Evolutionary conservation across 2,888 invertebrate species (phyloP), one percentile per base, ranked within the genome.

Genomic region (Panorpa germanica): DNA sequence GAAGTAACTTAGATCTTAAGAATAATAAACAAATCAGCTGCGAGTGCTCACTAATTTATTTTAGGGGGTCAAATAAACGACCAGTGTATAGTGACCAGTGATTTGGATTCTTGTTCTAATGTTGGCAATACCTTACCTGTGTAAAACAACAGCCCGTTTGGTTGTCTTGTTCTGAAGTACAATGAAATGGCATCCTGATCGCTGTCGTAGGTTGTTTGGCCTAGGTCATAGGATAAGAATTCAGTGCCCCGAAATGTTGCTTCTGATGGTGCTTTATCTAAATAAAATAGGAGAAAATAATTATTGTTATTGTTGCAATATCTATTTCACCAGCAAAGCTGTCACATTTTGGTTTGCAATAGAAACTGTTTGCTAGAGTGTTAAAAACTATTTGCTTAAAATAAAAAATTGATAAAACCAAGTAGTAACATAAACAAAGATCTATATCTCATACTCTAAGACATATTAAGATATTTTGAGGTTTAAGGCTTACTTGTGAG

Each of bases 231-330:
- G 30, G 81, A 83, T 32, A 93, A 68, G 59, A 81, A 91, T 59
- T 91, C 88, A 1, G 74, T 72, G 5, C 91, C 91, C 32, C 80
- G 70, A 55, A 93, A 90, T 33, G 90, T 88, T 6, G 88, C 90
- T 56, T 91, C 90, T 31, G 86, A 80, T 22, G 90, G 86, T 8
- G 82, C 78, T 59, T 85, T 86, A 50, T 88, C 91, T 90, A 72
- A n/a, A n/a, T n/a, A n/a, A n/a, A n/a, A n/a, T n/a, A n/a, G 32
- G 23, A 23, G 24, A 18, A 28, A 23, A 24, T 33, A 28, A 33
- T 23, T 25, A 28, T 8, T 21, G 24, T 23, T 26, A 24, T 17
- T 26, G 27, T 28, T 28, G 22, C 14, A 20, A 14, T 14, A 28
- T 25, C 10, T 18, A 23, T 16, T 9, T 32, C 29, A 9, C 25